A percentile compares a stretch with the other conserved stretches of the same genome.
These are phyloP conservation scores for Cephus pygmeus DNA, from an alignment of 2,888 invertebrate genomes.

Conservation along the genomic window DNA sequence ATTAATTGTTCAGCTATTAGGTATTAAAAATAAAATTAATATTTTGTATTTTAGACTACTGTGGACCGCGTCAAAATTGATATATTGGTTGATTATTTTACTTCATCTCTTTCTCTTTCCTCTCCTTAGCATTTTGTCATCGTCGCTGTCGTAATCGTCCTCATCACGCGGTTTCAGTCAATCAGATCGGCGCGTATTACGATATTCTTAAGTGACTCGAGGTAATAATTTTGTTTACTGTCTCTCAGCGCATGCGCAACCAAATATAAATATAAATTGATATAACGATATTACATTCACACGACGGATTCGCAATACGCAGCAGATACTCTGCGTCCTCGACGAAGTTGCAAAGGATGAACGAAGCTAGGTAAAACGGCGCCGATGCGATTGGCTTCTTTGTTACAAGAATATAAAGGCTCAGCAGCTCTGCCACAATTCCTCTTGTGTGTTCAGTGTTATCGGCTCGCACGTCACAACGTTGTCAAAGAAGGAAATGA, in stretches of 20 bases:
- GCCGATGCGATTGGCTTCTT: neutral
- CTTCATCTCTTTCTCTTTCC: constrained; percentile 10
- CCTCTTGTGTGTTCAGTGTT: neutral
- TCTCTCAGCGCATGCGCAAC: neutral
- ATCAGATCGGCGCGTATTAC: neutral
- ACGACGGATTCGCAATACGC: neutral
- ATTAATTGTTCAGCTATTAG: constrained; percentile 44
- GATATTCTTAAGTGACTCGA: neutral
- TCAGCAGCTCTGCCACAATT: neutral
- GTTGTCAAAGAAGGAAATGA: neutral
- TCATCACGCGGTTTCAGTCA: neutral
- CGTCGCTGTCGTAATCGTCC: neutral
- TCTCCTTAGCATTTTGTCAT: neutral
- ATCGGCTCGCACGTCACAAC: neutral
- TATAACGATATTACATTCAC: neutral
- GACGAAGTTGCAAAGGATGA: neutral
- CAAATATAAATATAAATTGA: neutral
- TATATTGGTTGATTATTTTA: constrained; percentile 38
- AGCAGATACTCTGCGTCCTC: neutral
- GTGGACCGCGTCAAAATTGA: constrained; percentile 57
- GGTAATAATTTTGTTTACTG: neutral
- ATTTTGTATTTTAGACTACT: constrained; percentile 57
- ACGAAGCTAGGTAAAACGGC: neutral
- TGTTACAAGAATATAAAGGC: neutral
- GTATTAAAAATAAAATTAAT: constrained; percentile 55